Conservation (phyloP, 2,113 vertebrate genomes). For the Xyliphius kryptos region DNA sequence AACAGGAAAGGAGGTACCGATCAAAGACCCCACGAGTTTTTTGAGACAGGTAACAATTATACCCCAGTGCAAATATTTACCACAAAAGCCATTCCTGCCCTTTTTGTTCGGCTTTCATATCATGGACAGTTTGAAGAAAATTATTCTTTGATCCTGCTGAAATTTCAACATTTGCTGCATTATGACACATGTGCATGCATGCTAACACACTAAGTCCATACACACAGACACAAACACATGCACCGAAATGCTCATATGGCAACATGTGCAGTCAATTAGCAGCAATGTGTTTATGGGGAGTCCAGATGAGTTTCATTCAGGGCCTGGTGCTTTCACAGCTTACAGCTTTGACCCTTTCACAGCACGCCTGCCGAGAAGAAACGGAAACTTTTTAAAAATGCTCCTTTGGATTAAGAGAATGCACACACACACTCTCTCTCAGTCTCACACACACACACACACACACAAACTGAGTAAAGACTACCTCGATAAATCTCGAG, state of each 20-base stretch:
- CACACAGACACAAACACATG: constrained; percentile 11
- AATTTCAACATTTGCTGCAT: constrained; percentile 52
- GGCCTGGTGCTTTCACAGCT: too few species aligned
- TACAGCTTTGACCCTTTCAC: too few species aligned
- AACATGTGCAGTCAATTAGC: constrained; percentile 68
- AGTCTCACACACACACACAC: too few species aligned
- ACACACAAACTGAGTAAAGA: too few species aligned
- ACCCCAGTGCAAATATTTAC: constrained; percentile 79
- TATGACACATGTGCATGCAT: constrained; percentile 61
- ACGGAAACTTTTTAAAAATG: too few species aligned
- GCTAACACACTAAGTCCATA: constrained; percentile 53
- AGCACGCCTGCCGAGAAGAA: too few species aligned
- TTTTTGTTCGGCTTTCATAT: constrained; percentile 65
- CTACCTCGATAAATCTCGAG: too few species aligned
- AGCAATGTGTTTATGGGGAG: constrained; percentile 61
- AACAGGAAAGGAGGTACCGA: too few species aligned
- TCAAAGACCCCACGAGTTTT: too few species aligned
- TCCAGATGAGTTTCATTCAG: constrained; percentile 56
- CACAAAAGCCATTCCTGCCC: constrained; percentile 69
- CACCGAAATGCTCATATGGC: background rate
- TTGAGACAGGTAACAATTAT: too few species aligned
- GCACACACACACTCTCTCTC: too few species aligned
- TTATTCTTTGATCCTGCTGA: constrained; percentile 76
- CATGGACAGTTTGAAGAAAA: constrained; percentile 64
- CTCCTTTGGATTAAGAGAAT: too few species aligned